Conservation (phyloP, 2,888 invertebrate genomes). For the Acanthosoma haemorrhoidale region DNA sequence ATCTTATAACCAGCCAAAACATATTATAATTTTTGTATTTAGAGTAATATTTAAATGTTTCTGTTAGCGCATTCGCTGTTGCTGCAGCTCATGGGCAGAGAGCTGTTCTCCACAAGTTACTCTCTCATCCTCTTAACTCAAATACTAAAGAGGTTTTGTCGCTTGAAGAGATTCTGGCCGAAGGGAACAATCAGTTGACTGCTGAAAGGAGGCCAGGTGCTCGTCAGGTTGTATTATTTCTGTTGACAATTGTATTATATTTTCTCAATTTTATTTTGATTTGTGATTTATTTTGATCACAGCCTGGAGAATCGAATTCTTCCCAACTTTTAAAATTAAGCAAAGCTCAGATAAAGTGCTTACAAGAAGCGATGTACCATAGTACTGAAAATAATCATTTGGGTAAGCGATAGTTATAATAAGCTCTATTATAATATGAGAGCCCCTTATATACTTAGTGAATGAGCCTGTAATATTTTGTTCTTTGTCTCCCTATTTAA, state of each 20-base stretch:
- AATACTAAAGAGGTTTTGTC: conserved; percentile 70
- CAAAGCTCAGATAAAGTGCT: conserved; percentile 74
- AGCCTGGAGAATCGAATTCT: conserved; percentile 33
- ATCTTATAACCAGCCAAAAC: too few species aligned
- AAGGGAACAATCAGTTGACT: conserved; percentile 54
- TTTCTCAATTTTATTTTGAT: not conserved
- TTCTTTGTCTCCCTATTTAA: not conserved
- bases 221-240: conserved; percentile 18
- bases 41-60: not conserved
- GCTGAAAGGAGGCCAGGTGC: conserved; percentile 39
- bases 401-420: conserved; percentile 49
- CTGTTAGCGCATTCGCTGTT: conserved; percentile 71
- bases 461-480: not conserved
- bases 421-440: too few species aligned
- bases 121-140: conserved; percentile 65
- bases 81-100: conserved; percentile 85
- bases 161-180: conserved; percentile 83
- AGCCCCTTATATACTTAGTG: too few species aligned
- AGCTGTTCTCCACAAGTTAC: conserved; percentile 66
- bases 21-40: not conserved
- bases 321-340: conserved; percentile 49
- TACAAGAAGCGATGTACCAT: conserved; percentile 92
- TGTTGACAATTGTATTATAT: not conserved
- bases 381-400: conserved; percentile 86
- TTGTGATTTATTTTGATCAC: conserved; percentile 7